phyloP scores from a whole-genome alignment of 2,888 invertebrate species.

The Entomobrya proxima region DNA sequence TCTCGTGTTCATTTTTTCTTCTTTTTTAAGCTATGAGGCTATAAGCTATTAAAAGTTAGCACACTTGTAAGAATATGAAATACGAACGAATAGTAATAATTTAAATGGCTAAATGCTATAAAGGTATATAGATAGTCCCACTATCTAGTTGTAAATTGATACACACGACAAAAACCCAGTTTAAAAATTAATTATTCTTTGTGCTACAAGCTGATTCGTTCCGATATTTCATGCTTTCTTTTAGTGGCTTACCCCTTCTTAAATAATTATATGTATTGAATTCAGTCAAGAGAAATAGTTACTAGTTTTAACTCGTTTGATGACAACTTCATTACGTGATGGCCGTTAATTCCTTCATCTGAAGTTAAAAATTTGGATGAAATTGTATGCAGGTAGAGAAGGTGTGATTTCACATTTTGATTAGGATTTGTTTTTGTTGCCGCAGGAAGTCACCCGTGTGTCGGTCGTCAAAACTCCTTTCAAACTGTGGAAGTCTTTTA shows the following conservation, averaged over 20 bases:
- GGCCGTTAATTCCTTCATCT: constrained; percentile 53
- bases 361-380: constrained; percentile 51
- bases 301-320: constrained; percentile 41
- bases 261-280: constrained; percentile 50
- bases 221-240: constrained; percentile 11
- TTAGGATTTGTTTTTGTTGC: not conserved
- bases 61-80: constrained; percentile 21
- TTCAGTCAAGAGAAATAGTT: constrained; percentile 62
- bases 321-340: constrained; percentile 35
- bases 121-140: constrained; percentile 17
- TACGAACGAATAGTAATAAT: constrained; percentile 26
- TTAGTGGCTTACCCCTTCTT: not conserved
- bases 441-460: constrained; percentile 34
- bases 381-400: constrained; percentile 45
- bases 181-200: constrained; percentile 55
- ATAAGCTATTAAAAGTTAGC: not conserved
- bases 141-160: constrained; percentile 21
- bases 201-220: constrained; percentile 49
- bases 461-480: constrained; percentile 3
- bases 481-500: constrained; percentile 50
- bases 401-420: constrained; percentile 30
- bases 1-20: not conserved
- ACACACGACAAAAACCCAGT: constrained; percentile 27
- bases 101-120: constrained; percentile 25
- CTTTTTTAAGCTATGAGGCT: not conserved